Evolutionary conservation across 2,888 invertebrate species (phyloP).

Genomic region (Stenodema calcarata): DNA sequence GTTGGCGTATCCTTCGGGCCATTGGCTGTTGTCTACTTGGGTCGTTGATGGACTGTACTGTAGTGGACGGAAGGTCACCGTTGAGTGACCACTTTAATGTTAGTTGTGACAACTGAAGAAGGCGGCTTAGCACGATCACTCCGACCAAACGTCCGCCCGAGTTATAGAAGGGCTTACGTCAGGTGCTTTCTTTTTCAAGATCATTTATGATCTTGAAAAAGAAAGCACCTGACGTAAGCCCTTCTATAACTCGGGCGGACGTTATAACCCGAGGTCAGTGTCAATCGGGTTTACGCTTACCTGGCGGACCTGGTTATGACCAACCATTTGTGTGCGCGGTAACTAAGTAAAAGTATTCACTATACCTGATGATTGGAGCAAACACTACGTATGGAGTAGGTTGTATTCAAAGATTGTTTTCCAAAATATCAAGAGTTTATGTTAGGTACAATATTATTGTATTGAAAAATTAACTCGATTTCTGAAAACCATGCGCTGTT

Average conservation of each 20-base stretch:
- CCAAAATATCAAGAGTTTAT: too few species aligned
- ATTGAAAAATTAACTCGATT: too few species aligned
- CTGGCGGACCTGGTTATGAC: neutral
- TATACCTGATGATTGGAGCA: too few species aligned
- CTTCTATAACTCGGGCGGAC: neutral
- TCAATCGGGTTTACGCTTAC: neutral
- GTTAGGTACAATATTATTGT: too few species aligned
- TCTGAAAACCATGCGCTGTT: too few species aligned
- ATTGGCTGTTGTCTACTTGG: neutral
- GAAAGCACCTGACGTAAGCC: neutral
- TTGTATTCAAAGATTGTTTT: too few species aligned
- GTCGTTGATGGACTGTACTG: neutral
- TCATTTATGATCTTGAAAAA: slow-evolving; percentile 2
- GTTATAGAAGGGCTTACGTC: neutral
- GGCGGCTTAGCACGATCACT: neutral
- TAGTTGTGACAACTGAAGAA: neutral
- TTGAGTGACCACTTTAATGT: neutral
- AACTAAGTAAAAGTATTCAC: too few species aligned
- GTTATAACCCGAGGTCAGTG: neutral
- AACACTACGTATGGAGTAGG: too few species aligned
- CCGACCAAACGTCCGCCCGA: neutral
- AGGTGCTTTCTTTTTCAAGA: neutral
- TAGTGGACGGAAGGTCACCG: neutral
- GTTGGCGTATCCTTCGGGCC: neutral
- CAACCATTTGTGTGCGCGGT: neutral